These are phyloP conservation scores for Rhipidura dahli DNA, from an alignment of 2,113 vertebrate species.

Conservation along the genomic window DNA sequence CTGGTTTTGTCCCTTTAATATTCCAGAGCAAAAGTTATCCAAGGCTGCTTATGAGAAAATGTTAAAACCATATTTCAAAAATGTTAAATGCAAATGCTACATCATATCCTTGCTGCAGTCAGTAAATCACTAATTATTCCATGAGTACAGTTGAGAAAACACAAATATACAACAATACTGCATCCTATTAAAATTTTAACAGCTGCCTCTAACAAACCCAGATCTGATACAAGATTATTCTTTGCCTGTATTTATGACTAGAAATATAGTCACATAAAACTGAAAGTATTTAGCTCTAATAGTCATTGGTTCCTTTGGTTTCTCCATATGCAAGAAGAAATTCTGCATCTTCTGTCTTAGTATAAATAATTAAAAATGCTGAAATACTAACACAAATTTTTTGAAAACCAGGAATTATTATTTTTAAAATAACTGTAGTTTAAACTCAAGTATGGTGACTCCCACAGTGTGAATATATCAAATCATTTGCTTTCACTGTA, in stretches of 20 bases:
- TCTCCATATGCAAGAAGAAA: neutral
- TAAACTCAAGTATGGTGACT: neutral
- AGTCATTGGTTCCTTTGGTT: neutral
- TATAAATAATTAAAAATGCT: neutral
- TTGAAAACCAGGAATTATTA: neutral
- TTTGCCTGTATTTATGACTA: neutral
- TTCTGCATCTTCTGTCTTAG: neutral
- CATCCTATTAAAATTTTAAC: neutral
- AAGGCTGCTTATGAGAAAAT: neutral
- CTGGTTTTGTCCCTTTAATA: neutral
- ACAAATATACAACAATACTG: neutral
- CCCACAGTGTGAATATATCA: neutral
- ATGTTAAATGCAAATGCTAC: neutral
- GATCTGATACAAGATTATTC: neutral
- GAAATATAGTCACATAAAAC: neutral
- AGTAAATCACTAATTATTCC: neutral
- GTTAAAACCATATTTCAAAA: neutral
- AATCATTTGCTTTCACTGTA: neutral
- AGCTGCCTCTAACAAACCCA: neutral
- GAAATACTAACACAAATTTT: neutral
- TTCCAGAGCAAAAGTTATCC: neutral
- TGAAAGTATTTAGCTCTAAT: neutral
- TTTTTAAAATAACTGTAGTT: neutral
- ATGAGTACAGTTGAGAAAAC: neutral
- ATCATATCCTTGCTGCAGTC: neutral